Evolutionary conservation across 2,888 invertebrate genomes (phyloP).

Genomic region (Drosophila affinis): DNA sequence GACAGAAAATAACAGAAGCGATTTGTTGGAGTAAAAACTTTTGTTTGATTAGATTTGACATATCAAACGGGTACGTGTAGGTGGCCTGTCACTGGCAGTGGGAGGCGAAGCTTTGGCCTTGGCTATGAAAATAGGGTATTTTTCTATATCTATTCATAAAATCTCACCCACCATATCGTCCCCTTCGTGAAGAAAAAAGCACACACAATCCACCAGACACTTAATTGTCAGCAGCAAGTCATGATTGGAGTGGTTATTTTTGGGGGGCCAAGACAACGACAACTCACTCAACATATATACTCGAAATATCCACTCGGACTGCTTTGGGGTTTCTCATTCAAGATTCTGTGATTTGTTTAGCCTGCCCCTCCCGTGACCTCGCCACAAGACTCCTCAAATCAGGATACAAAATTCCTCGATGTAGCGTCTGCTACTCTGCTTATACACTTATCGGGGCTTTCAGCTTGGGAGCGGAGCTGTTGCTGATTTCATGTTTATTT

Average conservation of each 20-base stretch:
- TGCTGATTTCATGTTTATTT: constrained; percentile 72
- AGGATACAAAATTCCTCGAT: constrained; percentile 38
- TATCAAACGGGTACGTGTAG: background rate
- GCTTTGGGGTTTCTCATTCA: constrained; percentile 11
- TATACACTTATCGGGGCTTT: constrained; percentile 72
- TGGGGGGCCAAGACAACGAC: constrained; percentile 7
- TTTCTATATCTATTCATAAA: background rate
- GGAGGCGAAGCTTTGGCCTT: background rate
- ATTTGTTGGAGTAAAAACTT: no score
- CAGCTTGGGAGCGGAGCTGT: constrained; percentile 43
- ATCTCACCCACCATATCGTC: constrained; percentile 18
- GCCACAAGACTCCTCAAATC: constrained; percentile 28
- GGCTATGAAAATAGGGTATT: background rate
- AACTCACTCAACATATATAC: constrained; percentile 32
- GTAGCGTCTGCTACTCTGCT: constrained; percentile 38
- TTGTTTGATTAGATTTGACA: background rate
- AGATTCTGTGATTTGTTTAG: constrained; percentile 36
- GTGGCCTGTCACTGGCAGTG: background rate
- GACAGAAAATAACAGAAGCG: background rate
- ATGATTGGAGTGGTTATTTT: background rate
- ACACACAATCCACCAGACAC: constrained; percentile 14
- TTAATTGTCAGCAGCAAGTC: constrained; percentile 33
- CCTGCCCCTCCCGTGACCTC: background rate
- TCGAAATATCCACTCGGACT: background rate
- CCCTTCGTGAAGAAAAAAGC: constrained; percentile 1